Evolutionary conservation across 2,888 invertebrate genomes (phyloP).

Genomic region (Agrenia bidenticulata): DNA sequence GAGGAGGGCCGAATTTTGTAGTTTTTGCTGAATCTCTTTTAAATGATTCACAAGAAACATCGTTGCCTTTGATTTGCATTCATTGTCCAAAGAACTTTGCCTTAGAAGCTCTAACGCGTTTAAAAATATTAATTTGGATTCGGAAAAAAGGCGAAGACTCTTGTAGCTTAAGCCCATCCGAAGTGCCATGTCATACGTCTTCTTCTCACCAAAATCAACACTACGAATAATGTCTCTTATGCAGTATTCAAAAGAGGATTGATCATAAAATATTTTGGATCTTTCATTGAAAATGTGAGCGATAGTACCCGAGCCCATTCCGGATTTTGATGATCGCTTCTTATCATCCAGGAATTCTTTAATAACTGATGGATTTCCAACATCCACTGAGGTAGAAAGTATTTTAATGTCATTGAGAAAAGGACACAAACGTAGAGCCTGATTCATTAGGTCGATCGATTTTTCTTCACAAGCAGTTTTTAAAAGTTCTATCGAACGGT

Average conservation of each 20-base stretch:
- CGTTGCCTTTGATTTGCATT: constrained; percentile 43
- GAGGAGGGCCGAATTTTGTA: background rate
- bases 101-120: constrained; percentile 31
- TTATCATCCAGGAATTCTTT: background rate
- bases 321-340: too few relatives aligned
- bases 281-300: constrained; percentile 34
- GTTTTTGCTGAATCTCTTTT: constrained; percentile 38
- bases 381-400: background rate
- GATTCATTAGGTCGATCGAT: constrained; percentile 2
- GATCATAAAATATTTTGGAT: constrained; percentile 20
- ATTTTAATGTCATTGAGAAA: background rate
- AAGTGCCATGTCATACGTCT: constrained; percentile 16
- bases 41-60: constrained; percentile 41
- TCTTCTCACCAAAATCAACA: constrained; percentile 11
- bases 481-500: background rate
- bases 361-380: background rate
- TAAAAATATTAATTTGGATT: constrained; percentile 29
- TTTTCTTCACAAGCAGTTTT: background rate
- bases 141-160: background rate
- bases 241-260: constrained; percentile 12
- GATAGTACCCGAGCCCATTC: constrained; percentile 13
- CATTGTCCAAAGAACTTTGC: constrained; percentile 31
- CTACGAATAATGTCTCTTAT: constrained; percentile 25
- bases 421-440: constrained; percentile 4
- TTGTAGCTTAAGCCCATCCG: constrained; percentile 25